A percentile compares a stretch with the other conserved stretches of the same genome.
phyloP scores from a whole-genome alignment of 2,113 vertebrate genomes.

The Stigmatopora nigra region DNA sequence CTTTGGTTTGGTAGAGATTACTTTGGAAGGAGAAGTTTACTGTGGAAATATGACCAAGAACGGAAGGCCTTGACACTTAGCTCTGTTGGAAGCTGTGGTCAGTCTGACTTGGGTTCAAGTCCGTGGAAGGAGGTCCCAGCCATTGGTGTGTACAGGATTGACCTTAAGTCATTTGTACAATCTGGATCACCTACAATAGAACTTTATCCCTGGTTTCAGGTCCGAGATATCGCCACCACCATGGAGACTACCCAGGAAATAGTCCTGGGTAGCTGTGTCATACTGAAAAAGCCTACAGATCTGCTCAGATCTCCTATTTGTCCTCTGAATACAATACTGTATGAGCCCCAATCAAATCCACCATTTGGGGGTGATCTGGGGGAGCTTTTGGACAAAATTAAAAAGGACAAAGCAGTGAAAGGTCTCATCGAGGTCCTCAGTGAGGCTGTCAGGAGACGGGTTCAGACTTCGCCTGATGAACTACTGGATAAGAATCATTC shows the following conservation, averaged over 20 bases:
- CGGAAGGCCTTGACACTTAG: slow-evolving; percentile 62
- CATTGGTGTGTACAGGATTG: slow-evolving; percentile 78
- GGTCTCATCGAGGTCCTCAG: slow-evolving; percentile 74
- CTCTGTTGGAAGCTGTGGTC: slow-evolving; percentile 68
- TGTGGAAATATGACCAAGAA: slow-evolving; percentile 74
- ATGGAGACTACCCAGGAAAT: slow-evolving; percentile 34
- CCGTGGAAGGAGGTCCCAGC: slow-evolving; percentile 85
- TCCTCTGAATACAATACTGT: slow-evolving; percentile 70
- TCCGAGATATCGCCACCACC: slow-evolving; percentile 18
- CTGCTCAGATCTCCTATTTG: slow-evolving; percentile 69
- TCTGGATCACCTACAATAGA: slow-evolving; percentile 61
- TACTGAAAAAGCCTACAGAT: slow-evolving; percentile 56
- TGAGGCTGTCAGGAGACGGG: slow-evolving; percentile 74
- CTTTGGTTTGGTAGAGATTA: slow-evolving; percentile 96
- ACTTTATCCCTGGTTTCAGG: slow-evolving; percentile 75
- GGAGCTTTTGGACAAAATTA: slow-evolving; percentile 56
- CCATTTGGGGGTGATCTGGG: slow-evolving; percentile 54
- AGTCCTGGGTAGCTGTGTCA: slow-evolving; percentile 55
- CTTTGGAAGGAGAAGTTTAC: slow-evolving; percentile 88
- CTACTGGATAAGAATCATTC: slow-evolving; percentile 40
- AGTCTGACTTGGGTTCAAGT: background rate
- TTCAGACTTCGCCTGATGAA: slow-evolving; percentile 60
- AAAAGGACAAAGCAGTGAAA: slow-evolving; percentile 53
- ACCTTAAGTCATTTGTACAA: slow-evolving; percentile 65
- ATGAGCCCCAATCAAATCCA: slow-evolving; percentile 4